A percentile compares a stretch with the other conserved stretches of the same genome.
These are phyloP conservation scores for Stratiolaelaps scimitus DNA, from an alignment of 1,140 invertebrate genomes.

Conservation along the genomic window DNA sequence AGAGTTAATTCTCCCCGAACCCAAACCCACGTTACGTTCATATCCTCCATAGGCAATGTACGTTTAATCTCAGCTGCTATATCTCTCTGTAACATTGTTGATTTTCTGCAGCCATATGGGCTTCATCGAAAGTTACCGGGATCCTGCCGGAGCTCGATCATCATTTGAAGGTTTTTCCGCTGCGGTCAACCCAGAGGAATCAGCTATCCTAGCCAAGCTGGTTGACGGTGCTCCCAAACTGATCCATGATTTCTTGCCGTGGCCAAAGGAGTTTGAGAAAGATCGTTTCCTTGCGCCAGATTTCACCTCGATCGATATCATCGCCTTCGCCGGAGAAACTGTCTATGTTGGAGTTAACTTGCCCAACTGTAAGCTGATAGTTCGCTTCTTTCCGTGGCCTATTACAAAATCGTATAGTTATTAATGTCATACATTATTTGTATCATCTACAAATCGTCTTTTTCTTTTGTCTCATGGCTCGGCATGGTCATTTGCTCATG, in stretches of 20 bases:
- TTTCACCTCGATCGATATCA: conserved; percentile 88
- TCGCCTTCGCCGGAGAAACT: conserved; percentile 76
- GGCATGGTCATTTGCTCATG: too few species aligned
- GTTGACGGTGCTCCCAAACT: conserved; percentile 61
- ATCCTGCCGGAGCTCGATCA: conserved; percentile 78
- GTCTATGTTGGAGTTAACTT: conserved; percentile 92
- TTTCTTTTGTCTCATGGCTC: too few species aligned
- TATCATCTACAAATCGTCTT: too few species aligned
- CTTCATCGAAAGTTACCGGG: conserved; percentile 86
- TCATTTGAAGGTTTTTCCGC: conserved; percentile 89
- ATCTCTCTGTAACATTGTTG: too few species aligned
- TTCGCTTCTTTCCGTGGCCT: conserved; percentile 21
- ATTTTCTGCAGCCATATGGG: conserved; percentile 74
- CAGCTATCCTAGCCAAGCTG: conserved; percentile 67
- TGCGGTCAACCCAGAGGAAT: conserved; percentile 85
- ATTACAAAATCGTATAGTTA: not conserved
- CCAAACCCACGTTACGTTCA: not conserved
- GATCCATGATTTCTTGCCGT: conserved; percentile 62
- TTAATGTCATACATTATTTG: too few species aligned
- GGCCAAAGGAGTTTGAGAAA: conserved; percentile 74
- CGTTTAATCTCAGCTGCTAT: too few species aligned
- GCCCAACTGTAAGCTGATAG: conserved; percentile 64
- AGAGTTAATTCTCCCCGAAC: not conserved
- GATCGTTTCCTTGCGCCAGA: conserved; percentile 80
- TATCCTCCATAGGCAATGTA: too few species aligned